phyloP scores from a whole-genome alignment of 2,113 vertebrate species.

The Actinemys pallida region DNA sequence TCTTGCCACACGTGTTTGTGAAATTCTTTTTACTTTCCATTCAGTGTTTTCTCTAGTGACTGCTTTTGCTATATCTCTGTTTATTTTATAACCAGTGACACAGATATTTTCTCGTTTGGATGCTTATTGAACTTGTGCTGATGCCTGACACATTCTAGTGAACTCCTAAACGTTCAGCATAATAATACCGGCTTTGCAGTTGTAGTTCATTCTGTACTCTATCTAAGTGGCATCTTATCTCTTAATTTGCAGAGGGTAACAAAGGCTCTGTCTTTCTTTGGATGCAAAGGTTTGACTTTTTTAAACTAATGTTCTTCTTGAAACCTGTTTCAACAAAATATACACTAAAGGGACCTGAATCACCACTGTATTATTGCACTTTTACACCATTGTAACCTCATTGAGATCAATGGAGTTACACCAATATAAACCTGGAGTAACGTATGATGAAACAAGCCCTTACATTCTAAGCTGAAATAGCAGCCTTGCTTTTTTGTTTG shows the following conservation, averaged over 20 bases:
- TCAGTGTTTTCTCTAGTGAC: conserved; percentile 14
- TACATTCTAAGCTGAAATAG: not conserved
- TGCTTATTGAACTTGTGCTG: not conserved
- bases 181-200: conserved; percentile 2
- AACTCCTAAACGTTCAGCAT: conserved; percentile 8
- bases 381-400: not conserved
- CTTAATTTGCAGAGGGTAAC: conserved; percentile 19
- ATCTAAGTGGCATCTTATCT: not conserved
- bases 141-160: not conserved
- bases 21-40: conserved; percentile 8
- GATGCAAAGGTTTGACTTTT: not conserved
- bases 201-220: not conserved
- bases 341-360: not conserved
- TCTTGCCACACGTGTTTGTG: not conserved
- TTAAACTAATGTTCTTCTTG: not conserved
- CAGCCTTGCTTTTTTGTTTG: not conserved
- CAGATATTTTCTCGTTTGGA: conserved; percentile 6
- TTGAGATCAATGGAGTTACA: not conserved
- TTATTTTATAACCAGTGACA: conserved; percentile 3
- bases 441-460: not conserved
- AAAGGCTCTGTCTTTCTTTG: not conserved
- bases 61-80: conserved; percentile 3
- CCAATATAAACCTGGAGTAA: not conserved
- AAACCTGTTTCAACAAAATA: not conserved
- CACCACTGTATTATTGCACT: not conserved